Base-by-base conservation (phyloP, 1,140 invertebrate species). In the Alviniconcha marisindica region DNA sequence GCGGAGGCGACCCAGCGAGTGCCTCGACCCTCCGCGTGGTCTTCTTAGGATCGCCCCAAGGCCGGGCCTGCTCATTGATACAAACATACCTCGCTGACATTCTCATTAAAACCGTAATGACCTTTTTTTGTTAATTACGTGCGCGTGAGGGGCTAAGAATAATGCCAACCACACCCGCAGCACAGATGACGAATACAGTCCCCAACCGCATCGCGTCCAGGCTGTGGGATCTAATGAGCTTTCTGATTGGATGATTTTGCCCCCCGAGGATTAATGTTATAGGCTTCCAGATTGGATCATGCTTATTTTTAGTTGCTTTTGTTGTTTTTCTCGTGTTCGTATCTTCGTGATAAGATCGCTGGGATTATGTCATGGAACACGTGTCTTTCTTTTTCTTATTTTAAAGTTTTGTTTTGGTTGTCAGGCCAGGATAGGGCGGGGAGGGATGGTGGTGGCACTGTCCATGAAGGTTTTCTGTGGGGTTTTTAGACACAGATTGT, bases 101-200 rank as follows among this genome's bases (percentile, higher is more conserved):
- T 60, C 56, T 60, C 56, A 60, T 60, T 60, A 60, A 60, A 60
- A 24, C 56, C 56, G 56, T 60, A 60, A 60, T 60, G 56, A 60
- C 56, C 56, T 60, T 28, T 60, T 51, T 28, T 60, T 60, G 15
- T 60, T 60, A 15, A 24, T 28, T 60, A 60, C 56, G 56, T 60
- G 56, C 56, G 56, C 56, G n/a, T 28, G 56, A 60, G n/a, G 56
- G 56, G 56, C 56, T 60, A 60, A 60, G 56, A 60, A 60, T 60
- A 60, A 60, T 60, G n/a, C 56, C 56, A 60, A 28, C 24, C 56
- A 28, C 56, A 60, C 56, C 56, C 56, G 4, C 10, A 60, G 56
- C 15, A n/a, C 3, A 24, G 56, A 60, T 60, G 56, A 60, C n/a
- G 56, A 60, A 24, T 15, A 15, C n/a, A 28, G 24, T 60, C 56